These are phyloP conservation scores for Apodemus agrarius DNA, from an alignment of 2,797 vertebrate species.

Conservation along the genomic window DNA sequence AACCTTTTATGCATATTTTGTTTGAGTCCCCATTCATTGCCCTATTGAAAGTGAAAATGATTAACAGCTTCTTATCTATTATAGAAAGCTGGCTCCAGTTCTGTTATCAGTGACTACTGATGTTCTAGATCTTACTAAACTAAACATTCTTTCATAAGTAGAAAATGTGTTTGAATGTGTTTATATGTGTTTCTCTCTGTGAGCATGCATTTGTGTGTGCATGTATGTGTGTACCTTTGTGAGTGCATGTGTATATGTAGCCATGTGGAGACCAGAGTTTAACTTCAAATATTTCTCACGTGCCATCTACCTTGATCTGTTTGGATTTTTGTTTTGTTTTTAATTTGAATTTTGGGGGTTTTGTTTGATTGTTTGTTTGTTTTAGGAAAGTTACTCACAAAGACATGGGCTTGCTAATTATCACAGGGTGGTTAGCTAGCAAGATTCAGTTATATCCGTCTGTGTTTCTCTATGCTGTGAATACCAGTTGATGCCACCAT, in stretches of 20 bases:
- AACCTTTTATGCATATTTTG: neutral
- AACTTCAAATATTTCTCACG: neutral
- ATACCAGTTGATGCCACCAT: neutral
- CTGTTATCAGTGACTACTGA: neutral
- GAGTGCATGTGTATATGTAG: neutral
- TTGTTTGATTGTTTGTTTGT: neutral
- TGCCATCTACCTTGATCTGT: neutral
- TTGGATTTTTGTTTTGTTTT: neutral
- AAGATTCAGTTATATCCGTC: neutral
- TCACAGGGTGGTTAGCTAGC: neutral
- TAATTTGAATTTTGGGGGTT: neutral
- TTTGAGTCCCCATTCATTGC: neutral
- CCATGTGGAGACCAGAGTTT: neutral
- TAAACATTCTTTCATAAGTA: neutral
- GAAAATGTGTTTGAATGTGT: neutral
- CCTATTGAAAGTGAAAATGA: neutral
- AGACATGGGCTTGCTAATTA: neutral
- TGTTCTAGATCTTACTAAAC: neutral
- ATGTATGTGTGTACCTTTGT: neutral
- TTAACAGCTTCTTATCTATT: neutral
- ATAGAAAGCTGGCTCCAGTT: neutral
- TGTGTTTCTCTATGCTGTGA: neutral
- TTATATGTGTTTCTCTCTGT: neutral
- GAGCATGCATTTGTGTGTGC: neutral
- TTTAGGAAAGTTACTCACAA: neutral